phyloP scores from a whole-genome alignment of 2,888 invertebrate species.

The Caenorhabditis virilis region DNA sequence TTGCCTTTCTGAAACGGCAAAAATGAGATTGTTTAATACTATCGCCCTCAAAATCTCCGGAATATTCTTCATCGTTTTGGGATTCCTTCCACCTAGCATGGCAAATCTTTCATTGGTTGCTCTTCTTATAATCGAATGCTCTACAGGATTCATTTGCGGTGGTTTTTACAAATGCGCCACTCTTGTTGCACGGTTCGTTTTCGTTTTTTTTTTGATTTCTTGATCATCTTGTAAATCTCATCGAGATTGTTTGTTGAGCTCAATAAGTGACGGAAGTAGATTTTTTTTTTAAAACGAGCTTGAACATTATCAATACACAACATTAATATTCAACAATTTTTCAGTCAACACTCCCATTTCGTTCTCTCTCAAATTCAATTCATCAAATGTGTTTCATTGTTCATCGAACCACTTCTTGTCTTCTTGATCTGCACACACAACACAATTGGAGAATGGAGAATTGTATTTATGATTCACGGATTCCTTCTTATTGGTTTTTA shows the following conservation, averaged over 20 bases:
- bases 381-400: slow-evolving; percentile 62
- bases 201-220: too few relatives aligned
- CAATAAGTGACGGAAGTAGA: too few relatives aligned
- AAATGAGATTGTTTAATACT: slow-evolving; percentile 63
- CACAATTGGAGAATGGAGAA: slow-evolving; percentile 57
- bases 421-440: slow-evolving; percentile 49
- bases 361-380: slow-evolving; percentile 65
- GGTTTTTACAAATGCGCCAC: slow-evolving; percentile 62
- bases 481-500: slow-evolving; percentile 40
- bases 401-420: slow-evolving; percentile 62
- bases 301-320: background rate
- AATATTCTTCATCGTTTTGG: slow-evolving; percentile 52
- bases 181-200: slow-evolving; percentile 60
- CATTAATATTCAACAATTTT: slow-evolving; percentile 8
- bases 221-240: too few relatives aligned
- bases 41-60: slow-evolving; percentile 58
- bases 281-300: too few relatives aligned
- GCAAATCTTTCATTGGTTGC: slow-evolving; percentile 39
- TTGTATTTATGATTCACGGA: slow-evolving; percentile 57
- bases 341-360: slow-evolving; percentile 65
- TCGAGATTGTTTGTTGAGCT: too few relatives aligned
- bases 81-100: slow-evolving; percentile 47
- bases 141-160: slow-evolving; percentile 59
- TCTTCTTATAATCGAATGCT: slow-evolving; percentile 51
- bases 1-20: slow-evolving; percentile 52